Evolutionary conservation across 1,140 invertebrate genomes (phyloP).

Genomic region (Lepidurus apus): DNA sequence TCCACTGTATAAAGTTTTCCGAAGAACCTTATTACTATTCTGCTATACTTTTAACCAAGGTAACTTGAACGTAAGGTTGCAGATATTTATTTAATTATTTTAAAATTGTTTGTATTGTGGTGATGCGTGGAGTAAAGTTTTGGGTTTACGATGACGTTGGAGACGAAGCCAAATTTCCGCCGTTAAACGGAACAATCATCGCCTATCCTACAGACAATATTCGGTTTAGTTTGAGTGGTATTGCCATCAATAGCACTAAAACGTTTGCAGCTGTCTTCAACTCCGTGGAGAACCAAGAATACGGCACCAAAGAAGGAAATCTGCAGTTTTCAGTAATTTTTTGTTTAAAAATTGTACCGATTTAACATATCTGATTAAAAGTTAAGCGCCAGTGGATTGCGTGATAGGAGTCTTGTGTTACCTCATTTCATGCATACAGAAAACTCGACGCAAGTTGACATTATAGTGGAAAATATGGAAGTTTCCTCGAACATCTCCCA

Average conservation of each 20-base stretch:
- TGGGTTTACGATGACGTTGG: constrained; percentile 52
- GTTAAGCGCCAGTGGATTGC: too few relatives aligned
- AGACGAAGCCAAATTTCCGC: constrained; percentile 41
- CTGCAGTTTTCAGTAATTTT: constrained; percentile 33
- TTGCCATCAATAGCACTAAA: constrained; percentile 42
- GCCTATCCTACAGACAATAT: constrained; percentile 44
- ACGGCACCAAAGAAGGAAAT: constrained; percentile 17
- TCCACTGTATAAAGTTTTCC: constrained; percentile 46
- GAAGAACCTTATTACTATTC: constrained; percentile 50
- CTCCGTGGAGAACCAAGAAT: constrained; percentile 39
- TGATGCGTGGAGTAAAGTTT: too few relatives aligned
- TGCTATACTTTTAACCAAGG: constrained; percentile 52
- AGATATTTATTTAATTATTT: constrained; percentile 30
- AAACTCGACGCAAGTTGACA: too few relatives aligned
- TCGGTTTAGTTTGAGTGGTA: constrained; percentile 44
- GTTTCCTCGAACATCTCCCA: too few relatives aligned
- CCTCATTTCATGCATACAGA: too few relatives aligned
- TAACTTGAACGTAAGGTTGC: constrained; percentile 40
- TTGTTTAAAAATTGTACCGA: constrained; percentile 29
- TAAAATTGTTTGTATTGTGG: too few relatives aligned
- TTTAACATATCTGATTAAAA: too few relatives aligned
- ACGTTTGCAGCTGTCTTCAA: constrained; percentile 46
- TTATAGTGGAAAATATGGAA: too few relatives aligned
- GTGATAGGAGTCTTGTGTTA: too few relatives aligned
- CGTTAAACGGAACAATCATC: constrained; percentile 39